phyloP scores from a whole-genome alignment of 2,797 vertebrate genomes.

The Sphaeramia orbicularis region DNA sequence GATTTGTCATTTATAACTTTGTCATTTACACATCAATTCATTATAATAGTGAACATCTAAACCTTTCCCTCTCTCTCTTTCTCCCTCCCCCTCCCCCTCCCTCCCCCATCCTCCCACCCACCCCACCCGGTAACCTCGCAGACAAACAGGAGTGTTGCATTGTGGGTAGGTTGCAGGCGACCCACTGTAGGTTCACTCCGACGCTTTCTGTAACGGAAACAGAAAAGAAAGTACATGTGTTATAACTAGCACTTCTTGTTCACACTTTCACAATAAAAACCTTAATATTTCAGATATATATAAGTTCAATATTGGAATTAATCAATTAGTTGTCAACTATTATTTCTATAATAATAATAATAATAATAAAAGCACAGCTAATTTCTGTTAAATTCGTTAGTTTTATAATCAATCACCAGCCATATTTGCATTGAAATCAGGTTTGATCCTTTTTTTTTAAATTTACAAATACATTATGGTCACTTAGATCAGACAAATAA shows the following conservation, averaged over 20 bases:
- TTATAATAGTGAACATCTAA: conserved; percentile 67
- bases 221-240: background rate
- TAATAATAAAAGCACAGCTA: too few species aligned
- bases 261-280: too few species aligned
- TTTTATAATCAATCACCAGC: conserved; percentile 3
- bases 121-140: conserved; percentile 48
- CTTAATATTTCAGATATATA: too few species aligned
- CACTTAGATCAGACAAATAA: too few species aligned
- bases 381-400: background rate
- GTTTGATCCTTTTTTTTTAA: too few species aligned
- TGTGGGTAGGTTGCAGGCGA: conserved; percentile 76
- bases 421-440: too few species aligned
- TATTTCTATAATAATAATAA: too few species aligned
- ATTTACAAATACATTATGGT: too few species aligned
- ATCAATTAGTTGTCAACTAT: too few species aligned
- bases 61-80: conserved; percentile 4
- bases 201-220: conserved; percentile 57
- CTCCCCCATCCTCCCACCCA: conserved; percentile 18
- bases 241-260: too few species aligned
- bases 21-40: conserved; percentile 66
- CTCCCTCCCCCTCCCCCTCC: background rate
- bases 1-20: conserved; percentile 61
- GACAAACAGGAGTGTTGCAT: conserved; percentile 76
- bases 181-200: conserved; percentile 67
- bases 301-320: too few species aligned